Conservation (phyloP, 2,888 invertebrate species). For the Lasioglossum villosulum region DNA sequence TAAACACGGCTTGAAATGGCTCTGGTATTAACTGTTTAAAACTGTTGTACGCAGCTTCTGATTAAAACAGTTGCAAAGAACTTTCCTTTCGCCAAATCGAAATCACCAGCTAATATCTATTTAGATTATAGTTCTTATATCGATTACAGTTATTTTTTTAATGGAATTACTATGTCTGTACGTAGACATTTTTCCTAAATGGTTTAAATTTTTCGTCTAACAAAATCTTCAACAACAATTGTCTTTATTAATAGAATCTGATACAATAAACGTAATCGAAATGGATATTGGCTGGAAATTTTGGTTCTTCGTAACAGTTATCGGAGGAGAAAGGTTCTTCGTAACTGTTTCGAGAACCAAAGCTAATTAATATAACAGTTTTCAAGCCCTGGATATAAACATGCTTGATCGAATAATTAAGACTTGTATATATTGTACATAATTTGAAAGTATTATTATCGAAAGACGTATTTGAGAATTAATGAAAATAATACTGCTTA, state of each 20-base stretch:
- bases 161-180: no score
- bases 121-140: not conserved
- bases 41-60: not conserved
- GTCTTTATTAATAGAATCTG: no score
- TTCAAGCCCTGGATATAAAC: not conserved
- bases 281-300: not conserved
- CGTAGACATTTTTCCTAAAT: no score
- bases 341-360: not conserved
- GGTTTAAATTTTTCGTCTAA: no score
- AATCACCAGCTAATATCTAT: not conserved
- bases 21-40: not conserved
- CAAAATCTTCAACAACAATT: no score
- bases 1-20: constrained; percentile 12
- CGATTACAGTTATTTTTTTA: not conserved
- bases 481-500: constrained; percentile 15
- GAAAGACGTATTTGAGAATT: constrained; percentile 21
- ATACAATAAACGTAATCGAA: not conserved
- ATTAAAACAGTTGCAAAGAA: not conserved
- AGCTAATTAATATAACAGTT: not conserved
- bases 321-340: not conserved
- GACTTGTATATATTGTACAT: constrained; percentile 47
- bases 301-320: not conserved
- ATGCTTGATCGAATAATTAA: constrained; percentile 35
- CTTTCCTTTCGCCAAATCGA: not conserved
- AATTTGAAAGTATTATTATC: constrained; percentile 23